Evolutionary conservation across 2,797 vertebrate species (phyloP).

Genomic region (Cynodonichthys magdalenae): DNA sequence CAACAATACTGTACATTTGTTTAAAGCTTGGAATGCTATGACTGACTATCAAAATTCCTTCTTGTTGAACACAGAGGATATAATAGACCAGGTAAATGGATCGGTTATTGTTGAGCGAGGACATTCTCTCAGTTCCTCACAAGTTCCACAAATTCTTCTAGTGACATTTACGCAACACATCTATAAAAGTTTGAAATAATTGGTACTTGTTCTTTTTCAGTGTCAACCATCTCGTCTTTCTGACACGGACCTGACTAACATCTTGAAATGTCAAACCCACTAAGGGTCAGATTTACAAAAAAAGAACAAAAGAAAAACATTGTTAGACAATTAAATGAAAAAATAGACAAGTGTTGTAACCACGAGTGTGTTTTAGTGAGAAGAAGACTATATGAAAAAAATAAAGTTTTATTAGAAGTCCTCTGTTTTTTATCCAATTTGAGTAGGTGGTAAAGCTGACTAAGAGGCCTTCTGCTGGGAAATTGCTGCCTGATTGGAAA

Average conservation of each 20-base stretch:
- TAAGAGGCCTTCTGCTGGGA: slow-evolving; percentile 39
- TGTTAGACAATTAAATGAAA: slow-evolving; percentile 62
- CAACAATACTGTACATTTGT: too few relatives aligned
- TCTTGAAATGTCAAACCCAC: slow-evolving; percentile 59
- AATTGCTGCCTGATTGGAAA: slow-evolving; percentile 64
- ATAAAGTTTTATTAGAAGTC: slow-evolving; percentile 57
- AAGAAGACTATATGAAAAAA: slow-evolving; percentile 11
- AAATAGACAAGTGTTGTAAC: slow-evolving; percentile 38
- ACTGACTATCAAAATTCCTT: not conserved
- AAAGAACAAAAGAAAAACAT: slow-evolving; percentile 19
- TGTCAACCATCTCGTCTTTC: slow-evolving; percentile 31
- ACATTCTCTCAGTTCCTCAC: slow-evolving; percentile 8
- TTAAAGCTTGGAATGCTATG: too few relatives aligned
- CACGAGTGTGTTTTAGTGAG: slow-evolving; percentile 22
- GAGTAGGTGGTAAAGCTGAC: slow-evolving; percentile 40
- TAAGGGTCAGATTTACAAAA: slow-evolving; percentile 5
- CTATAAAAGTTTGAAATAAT: slow-evolving; percentile 41
- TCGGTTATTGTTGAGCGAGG: not conserved
- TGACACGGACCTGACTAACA: slow-evolving; percentile 45
- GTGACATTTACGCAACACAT: slow-evolving; percentile 43
- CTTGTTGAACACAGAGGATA: not conserved
- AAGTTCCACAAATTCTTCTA: slow-evolving; percentile 35
- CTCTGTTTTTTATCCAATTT: slow-evolving; percentile 39
- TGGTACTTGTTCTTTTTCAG: slow-evolving; percentile 24
- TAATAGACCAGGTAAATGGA: not conserved